These are phyloP conservation scores for Clytia hemisphaerica DNA, from an alignment of 30 jellyfish, hydroid and myxozoan species.

Conservation along the genomic window DNA sequence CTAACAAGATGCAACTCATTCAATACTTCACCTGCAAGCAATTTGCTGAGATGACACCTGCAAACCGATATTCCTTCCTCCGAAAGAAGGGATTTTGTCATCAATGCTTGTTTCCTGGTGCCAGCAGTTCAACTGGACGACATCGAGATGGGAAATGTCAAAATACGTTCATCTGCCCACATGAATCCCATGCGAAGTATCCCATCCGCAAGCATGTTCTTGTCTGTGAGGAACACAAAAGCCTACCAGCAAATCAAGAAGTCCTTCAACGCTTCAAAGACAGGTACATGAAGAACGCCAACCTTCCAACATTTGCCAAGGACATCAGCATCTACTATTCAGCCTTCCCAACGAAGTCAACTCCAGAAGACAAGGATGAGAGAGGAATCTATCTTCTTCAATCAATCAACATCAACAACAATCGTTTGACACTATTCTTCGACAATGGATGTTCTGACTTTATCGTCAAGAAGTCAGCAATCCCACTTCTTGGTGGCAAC, in stretches of 20 bases:
- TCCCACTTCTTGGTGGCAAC: not conserved
- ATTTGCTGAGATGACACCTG: constrained; percentile 12
- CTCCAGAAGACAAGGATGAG: too few species aligned
- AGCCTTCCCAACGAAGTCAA: too few species aligned
- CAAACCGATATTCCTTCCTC: constrained; percentile 7
- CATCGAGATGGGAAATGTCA: constrained; percentile 26
- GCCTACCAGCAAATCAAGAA: constrained; percentile 3
- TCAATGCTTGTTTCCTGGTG: constrained; percentile 31
- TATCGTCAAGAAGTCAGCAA: constrained; percentile 1
- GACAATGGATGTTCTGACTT: constrained; percentile 4
- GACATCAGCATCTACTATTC: not conserved
- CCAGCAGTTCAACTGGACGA: not conserved
- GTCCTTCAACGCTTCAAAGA: constrained; percentile 10
- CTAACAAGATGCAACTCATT: too few species aligned
- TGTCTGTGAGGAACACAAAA: constrained; percentile 33
- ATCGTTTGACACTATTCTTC: not conserved
- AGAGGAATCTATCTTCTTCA: too few species aligned
- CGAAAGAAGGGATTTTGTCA: constrained; percentile 17
- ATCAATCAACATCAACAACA: constrained; percentile 7
- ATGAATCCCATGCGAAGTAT: constrained; percentile 8
- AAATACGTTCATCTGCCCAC: constrained; percentile 11
- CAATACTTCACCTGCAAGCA: not conserved
- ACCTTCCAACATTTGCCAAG: constrained; percentile 8
- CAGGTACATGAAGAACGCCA: not conserved
- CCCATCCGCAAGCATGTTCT: constrained; percentile 18